These are phyloP conservation scores for Ctenoplectra terminalis DNA, from an alignment of 1,140 invertebrate genomes.

Conservation along the genomic window DNA sequence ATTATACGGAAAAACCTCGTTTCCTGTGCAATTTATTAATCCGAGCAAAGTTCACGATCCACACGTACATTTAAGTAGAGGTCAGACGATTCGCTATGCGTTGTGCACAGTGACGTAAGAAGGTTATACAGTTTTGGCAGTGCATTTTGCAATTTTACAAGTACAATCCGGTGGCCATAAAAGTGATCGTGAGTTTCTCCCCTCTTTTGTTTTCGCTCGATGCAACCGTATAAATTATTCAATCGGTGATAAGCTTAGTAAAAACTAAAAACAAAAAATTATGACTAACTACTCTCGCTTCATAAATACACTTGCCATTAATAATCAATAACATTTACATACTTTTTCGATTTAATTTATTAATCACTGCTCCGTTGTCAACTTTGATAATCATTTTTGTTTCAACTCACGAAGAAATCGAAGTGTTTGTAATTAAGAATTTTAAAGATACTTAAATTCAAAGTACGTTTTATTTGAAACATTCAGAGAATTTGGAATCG, in stretches of 20 bases:
- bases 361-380: too few relatives aligned
- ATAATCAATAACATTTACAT: too few relatives aligned
- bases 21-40: too few relatives aligned
- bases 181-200: neutral
- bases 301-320: too few relatives aligned
- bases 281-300: too few relatives aligned
- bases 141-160: constrained; percentile 6
- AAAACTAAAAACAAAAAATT: neutral
- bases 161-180: neutral
- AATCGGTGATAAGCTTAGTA: neutral
- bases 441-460: too few relatives aligned
- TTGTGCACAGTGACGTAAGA: neutral
- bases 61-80: neutral
- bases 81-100: neutral
- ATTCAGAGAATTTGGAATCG: too few relatives aligned
- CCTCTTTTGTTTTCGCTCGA: neutral
- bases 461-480: too few relatives aligned
- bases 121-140: neutral
- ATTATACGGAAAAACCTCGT: neutral
- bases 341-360: too few relatives aligned
- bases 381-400: too few relatives aligned
- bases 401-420: too few relatives aligned
- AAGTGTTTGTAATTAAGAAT: too few relatives aligned
- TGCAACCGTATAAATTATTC: constrained; percentile 1
- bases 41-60: neutral